Percentiles rank a stretch among this genome's conserved stretches.
Evolutionary conservation across 2,113 vertebrate species (phyloP).

Genomic region (Hyla sarda): DNA sequence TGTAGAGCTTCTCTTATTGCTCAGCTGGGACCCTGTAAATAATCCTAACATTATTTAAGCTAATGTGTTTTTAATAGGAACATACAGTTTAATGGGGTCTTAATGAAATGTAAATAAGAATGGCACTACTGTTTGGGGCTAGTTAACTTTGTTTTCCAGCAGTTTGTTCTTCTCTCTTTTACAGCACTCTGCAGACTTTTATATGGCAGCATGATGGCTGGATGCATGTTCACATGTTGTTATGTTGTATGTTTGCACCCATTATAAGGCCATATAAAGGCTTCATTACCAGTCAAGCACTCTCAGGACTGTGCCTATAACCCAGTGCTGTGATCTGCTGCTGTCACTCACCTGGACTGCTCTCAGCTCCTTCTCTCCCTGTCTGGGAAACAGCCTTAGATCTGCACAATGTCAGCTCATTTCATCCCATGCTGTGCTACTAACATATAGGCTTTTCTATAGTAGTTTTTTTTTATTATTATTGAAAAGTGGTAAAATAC

Average conservation of each 20-base stretch:
- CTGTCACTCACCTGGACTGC: not conserved
- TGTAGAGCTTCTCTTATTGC: slow-evolving; percentile 55
- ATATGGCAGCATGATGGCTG: slow-evolving; percentile 50
- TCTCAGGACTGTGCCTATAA: not conserved
- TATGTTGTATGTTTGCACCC: slow-evolving; percentile 55
- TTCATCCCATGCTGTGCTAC: not conserved
- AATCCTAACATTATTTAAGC: slow-evolving; percentile 60
- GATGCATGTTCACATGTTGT: slow-evolving; percentile 56
- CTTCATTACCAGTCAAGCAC: slow-evolving; percentile 37
- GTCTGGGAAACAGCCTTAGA: not conserved
- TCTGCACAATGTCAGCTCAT: not conserved
- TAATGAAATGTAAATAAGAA: slow-evolving; percentile 61
- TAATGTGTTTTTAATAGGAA: slow-evolving; percentile 61
- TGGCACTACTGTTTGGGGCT: slow-evolving; percentile 56
- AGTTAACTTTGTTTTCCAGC: slow-evolving; percentile 56
- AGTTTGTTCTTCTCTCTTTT: slow-evolving; percentile 55
- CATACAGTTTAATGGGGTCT: slow-evolving; percentile 60
- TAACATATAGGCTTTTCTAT: not conserved
- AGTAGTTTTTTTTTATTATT: not conserved
- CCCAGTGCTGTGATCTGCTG: not conserved
- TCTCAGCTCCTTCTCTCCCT: too few relatives aligned
- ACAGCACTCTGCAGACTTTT: slow-evolving; percentile 54
- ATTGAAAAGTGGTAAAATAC: too few relatives aligned
- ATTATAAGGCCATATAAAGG: slow-evolving; percentile 53
- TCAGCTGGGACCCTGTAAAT: slow-evolving; percentile 57